phyloP scores from a whole-genome alignment of 2,113 vertebrate species.

The Enhydra lutris region DNA sequence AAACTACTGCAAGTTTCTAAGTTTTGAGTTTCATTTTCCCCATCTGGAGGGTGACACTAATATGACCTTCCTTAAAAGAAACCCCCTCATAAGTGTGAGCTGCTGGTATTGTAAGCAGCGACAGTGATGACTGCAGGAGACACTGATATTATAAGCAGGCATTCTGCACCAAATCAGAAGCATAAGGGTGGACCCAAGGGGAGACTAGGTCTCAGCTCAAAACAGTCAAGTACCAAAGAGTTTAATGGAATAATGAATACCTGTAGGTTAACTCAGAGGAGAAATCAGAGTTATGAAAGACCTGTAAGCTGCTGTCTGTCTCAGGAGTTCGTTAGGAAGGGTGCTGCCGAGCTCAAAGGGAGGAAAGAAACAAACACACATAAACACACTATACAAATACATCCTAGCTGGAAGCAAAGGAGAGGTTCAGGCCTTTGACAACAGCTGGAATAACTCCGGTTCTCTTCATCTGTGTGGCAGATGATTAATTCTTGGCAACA shows the following conservation, averaged over 20 bases:
- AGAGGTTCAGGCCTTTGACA: not conserved
- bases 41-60: not conserved
- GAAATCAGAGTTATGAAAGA: not conserved
- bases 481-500: conserved; percentile 37
- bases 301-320: not conserved
- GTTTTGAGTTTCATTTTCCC: not conserved
- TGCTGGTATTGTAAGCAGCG: not conserved
- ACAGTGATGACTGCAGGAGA: not conserved
- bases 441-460: not conserved
- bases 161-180: not conserved
- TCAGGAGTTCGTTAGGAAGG: not conserved
- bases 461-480: not conserved
- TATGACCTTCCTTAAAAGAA: not conserved
- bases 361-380: not conserved
- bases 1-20: not conserved
- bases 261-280: not conserved
- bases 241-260: not conserved
- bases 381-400: rapidly evolving
- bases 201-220: not conserved
- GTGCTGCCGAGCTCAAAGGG: not conserved
- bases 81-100: not conserved
- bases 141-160: not conserved
- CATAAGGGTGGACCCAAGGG: not conserved
- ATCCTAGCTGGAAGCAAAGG: not conserved
- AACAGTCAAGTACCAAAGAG: not conserved